These are phyloP conservation scores for Micromussa lordhowensis DNA, from an alignment of 92 coral and sea anemone species.

Conservation along the genomic window DNA sequence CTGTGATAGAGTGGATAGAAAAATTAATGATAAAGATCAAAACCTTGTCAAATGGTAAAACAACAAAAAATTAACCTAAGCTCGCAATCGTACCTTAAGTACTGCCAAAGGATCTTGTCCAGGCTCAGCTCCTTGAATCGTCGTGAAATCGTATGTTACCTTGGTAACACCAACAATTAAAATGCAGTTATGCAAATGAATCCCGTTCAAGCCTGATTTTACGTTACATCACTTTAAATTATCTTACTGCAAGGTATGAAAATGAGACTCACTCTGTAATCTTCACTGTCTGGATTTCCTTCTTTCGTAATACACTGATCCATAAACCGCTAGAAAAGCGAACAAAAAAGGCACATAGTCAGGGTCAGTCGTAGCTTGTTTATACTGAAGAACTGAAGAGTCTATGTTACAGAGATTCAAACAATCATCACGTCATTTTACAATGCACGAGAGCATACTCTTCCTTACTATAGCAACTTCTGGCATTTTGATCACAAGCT, in stretches of 20 bases:
- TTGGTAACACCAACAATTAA: background rate
- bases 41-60: too few relatives aligned
- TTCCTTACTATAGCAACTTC: conserved; percentile 76
- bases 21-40: background rate
- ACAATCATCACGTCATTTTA: background rate
- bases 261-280: conserved; percentile 51
- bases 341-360: background rate
- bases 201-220: too few relatives aligned
- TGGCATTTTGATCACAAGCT: conserved; percentile 74
- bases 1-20: conserved; percentile 25
- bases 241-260: background rate
- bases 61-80: background rate
- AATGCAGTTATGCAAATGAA: background rate
- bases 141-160: conserved; percentile 72
- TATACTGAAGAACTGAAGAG: background rate
- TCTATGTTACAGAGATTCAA: background rate
- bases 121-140: conserved; percentile 59
- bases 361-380: background rate
- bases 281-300: conserved; percentile 66
- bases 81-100: conserved; percentile 51
- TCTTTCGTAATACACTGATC: conserved; percentile 69
- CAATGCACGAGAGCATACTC: background rate
- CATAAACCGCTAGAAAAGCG: conserved; percentile 49
- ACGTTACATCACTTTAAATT: too few relatives aligned
- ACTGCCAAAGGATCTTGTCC: conserved; percentile 64